Evolutionary conservation across 2,888 invertebrate species (phyloP).

Genomic region (Dryobotodes eremita): DNA sequence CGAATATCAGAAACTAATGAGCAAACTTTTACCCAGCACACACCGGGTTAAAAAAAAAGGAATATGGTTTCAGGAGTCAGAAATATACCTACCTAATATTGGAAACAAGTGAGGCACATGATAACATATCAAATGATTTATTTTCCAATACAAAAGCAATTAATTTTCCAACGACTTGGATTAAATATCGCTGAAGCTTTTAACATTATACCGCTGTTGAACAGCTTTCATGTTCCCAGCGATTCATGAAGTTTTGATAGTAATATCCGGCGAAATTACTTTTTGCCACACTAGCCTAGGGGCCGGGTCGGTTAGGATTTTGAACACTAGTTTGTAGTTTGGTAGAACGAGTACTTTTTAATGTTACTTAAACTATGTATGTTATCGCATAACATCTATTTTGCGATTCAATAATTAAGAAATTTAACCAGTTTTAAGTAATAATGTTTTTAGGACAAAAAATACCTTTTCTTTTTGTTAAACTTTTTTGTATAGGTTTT

Average conservation of each 20-base stretch:
- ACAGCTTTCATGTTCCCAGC: constrained; percentile 10
- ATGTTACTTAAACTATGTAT: too few relatives aligned
- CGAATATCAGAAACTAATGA: background rate
- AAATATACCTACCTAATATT: background rate
- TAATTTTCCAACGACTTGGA: constrained; percentile 6
- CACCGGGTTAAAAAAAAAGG: background rate
- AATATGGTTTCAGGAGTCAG: background rate
- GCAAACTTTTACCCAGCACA: background rate
- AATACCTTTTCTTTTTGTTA: too few relatives aligned
- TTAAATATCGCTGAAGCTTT: constrained; percentile 18
- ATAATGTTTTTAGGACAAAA: too few relatives aligned
- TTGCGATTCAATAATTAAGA: too few relatives aligned
- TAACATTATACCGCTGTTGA: background rate
- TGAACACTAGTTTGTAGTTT: background rate
- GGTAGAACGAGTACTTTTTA: background rate
- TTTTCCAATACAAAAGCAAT: constrained; percentile 21
- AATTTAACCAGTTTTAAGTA: too few relatives aligned
- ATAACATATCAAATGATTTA: constrained; percentile 3
- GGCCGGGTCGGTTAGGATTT: background rate
- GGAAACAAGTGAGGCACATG: background rate
- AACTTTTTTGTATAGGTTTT: too few relatives aligned
- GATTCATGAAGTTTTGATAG: background rate
- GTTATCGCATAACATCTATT: too few relatives aligned
- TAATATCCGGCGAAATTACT: constrained; percentile 25
- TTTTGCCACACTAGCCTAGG: background rate